Percentiles rank a stretch among this genome's conserved stretches.
phyloP scores from a whole-genome alignment of 2,797 vertebrate genomes.

The Coendou prehensilis region DNA sequence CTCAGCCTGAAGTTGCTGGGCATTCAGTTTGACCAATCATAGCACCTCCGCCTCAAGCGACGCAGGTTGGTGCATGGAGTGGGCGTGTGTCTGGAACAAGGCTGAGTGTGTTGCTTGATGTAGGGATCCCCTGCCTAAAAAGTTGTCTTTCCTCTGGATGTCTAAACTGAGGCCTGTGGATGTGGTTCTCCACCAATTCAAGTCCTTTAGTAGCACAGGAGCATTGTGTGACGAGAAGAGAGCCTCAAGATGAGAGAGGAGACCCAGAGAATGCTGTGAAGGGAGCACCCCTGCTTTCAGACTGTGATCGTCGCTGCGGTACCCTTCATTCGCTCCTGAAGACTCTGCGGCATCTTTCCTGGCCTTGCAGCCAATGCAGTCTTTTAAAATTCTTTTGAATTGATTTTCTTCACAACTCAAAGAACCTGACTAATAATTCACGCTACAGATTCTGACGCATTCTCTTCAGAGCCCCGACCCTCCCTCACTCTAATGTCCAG shows the following conservation, averaged over 20 bases:
- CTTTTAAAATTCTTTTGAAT: not conserved
- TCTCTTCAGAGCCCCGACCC: not conserved
- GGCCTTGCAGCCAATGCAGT: not conserved
- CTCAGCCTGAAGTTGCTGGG: not conserved
- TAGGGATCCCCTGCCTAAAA: not conserved
- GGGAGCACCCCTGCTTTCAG: not conserved
- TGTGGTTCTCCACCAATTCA: not conserved
- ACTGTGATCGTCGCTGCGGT: not conserved
- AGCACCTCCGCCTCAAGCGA: not conserved
- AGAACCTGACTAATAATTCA: not conserved
- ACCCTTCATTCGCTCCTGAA: not conserved
- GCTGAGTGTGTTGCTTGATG: not conserved
- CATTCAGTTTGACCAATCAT: not conserved
- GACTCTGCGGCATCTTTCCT: not conserved
- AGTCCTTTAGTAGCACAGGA: not conserved
- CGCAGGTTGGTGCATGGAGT: not conserved
- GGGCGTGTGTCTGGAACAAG: not conserved
- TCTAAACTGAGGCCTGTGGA: not conserved
- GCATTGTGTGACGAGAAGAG: not conserved
- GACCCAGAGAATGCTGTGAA: not conserved
- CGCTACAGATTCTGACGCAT: not conserved
- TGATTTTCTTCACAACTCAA: constrained; percentile 28
- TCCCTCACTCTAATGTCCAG: not conserved
- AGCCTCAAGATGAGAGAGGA: not conserved
- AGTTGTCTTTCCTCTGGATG: not conserved